A percentile compares a stretch with the other conserved stretches of the same genome.
Conservation (phyloP, 2,888 invertebrate species). For the Macaria notata region DNA sequence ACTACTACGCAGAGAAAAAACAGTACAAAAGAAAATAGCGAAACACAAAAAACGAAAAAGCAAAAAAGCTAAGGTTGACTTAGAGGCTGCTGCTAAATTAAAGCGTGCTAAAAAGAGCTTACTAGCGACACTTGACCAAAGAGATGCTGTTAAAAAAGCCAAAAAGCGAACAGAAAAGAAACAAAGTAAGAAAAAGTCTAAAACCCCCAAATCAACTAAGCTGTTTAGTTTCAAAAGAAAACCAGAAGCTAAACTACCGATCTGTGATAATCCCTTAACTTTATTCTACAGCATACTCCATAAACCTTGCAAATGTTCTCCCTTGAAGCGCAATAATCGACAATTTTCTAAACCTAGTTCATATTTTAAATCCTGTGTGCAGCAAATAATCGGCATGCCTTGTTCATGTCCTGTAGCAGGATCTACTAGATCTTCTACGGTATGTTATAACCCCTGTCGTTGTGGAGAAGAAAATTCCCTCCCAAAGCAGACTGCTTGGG, state of each 20-base stretch:
- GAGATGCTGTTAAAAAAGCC: slow-evolving; percentile 27
- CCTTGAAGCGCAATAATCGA: not conserved
- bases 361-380: slow-evolving; percentile 18
- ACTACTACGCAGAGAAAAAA: slow-evolving; percentile 37
- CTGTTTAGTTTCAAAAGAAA: slow-evolving; percentile 10
- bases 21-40: slow-evolving; percentile 30
- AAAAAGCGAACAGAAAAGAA: not conserved
- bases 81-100: slow-evolving; percentile 41
- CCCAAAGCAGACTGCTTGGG: slow-evolving; percentile 20
- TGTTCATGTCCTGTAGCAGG: slow-evolving; percentile 10
- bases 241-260: not conserved
- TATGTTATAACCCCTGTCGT: slow-evolving; percentile 4
- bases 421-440: not conserved
- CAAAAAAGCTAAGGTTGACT: slow-evolving; percentile 36
- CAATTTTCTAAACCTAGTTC: not conserved
- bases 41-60: slow-evolving; percentile 30
- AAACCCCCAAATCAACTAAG: not conserved
- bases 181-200: slow-evolving; percentile 7
- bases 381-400: slow-evolving; percentile 21
- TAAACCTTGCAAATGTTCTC: slow-evolving; percentile 14
- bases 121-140: slow-evolving; percentile 27
- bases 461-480: slow-evolving; percentile 1
- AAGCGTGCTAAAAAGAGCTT: slow-evolving; percentile 42
- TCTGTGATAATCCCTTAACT: slow-evolving; percentile 8
- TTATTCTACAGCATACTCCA: slow-evolving; percentile 18